A percentile compares a stretch with the other conserved stretches of the same genome.
These are phyloP conservation scores for Parotia lawesii DNA, from an alignment of 2,113 vertebrate genomes.

Conservation along the genomic window DNA sequence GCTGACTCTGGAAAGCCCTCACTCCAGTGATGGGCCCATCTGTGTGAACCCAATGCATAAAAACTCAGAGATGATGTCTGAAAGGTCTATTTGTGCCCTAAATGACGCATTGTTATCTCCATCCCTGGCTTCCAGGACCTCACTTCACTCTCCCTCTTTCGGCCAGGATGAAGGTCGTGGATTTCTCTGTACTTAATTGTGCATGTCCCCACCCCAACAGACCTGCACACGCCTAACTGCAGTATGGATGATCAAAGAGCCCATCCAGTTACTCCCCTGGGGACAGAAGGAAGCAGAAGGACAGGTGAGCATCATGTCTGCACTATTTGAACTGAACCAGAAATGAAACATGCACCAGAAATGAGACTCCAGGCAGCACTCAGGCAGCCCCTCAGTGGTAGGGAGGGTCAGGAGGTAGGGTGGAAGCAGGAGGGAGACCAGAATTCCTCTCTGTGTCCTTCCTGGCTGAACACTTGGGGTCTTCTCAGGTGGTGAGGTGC, in stretches of 20 bases:
- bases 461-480: background rate
- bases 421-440: background rate
- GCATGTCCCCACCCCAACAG: rapidly evolving
- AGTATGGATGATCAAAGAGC: background rate
- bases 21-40: background rate
- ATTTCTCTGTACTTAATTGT: background rate
- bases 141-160: background rate
- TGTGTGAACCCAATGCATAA: rapidly evolving
- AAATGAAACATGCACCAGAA: background rate
- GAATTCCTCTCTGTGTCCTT: background rate
- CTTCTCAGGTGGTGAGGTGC: background rate
- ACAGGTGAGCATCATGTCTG: background rate
- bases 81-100: background rate
- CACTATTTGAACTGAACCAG: background rate
- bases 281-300: background rate
- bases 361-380: background rate
- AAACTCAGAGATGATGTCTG: background rate
- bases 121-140: background rate
- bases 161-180: background rate
- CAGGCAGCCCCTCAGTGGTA: rapidly evolving
- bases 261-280: background rate
- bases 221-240: background rate
- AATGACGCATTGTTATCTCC: background rate
- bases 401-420: background rate
- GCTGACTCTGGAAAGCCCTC: background rate